A percentile compares a stretch with the other conserved stretches of the same genome.
phyloP scores from a whole-genome alignment of 1,140 invertebrate species.

The Scaptomyza graminum region DNA sequence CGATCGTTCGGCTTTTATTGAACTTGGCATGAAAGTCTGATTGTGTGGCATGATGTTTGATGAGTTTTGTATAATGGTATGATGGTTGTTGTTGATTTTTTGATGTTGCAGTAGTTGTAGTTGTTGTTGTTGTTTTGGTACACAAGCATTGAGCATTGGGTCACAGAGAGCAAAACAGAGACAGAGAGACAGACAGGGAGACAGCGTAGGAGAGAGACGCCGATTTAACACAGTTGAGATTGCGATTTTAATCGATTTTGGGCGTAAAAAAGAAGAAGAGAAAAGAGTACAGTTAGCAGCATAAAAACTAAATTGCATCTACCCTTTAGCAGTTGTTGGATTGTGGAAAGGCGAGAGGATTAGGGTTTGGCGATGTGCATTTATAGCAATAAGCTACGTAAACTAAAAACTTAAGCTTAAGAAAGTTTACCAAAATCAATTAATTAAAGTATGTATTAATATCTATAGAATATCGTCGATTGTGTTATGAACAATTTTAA shows the following conservation, averaged over 20 bases:
- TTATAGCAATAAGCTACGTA: neutral
- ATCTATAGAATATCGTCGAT: neutral
- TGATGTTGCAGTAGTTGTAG: conserved; percentile 17
- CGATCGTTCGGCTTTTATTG: conserved; percentile 69
- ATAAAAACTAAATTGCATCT: conserved; percentile 14
- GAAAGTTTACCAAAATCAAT: neutral
- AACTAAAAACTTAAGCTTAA: neutral
- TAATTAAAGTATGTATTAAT: neutral
- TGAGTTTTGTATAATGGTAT: conserved; percentile 13
- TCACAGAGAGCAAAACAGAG: conserved; percentile 36
- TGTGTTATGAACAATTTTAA: neutral
- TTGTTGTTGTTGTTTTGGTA: conserved; percentile 26
- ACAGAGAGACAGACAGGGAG: conserved; percentile 35
- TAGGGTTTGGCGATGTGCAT: neutral
- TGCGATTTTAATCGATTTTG: conserved; percentile 28
- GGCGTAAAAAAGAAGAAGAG: conserved; percentile 51
- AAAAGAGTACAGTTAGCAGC: conserved; percentile 65
- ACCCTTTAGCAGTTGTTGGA: neutral
- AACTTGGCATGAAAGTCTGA: conserved; percentile 72
- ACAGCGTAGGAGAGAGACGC: conserved; percentile 30
- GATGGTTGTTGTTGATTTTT: conserved; percentile 18
- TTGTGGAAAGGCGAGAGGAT: no score
- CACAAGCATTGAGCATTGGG: conserved; percentile 23
- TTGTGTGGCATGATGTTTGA: conserved; percentile 15
- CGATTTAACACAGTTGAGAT: conserved; percentile 28